Conservation (phyloP, 92 coral and sea anemone species). For the Epizoanthus ramosus region DNA sequence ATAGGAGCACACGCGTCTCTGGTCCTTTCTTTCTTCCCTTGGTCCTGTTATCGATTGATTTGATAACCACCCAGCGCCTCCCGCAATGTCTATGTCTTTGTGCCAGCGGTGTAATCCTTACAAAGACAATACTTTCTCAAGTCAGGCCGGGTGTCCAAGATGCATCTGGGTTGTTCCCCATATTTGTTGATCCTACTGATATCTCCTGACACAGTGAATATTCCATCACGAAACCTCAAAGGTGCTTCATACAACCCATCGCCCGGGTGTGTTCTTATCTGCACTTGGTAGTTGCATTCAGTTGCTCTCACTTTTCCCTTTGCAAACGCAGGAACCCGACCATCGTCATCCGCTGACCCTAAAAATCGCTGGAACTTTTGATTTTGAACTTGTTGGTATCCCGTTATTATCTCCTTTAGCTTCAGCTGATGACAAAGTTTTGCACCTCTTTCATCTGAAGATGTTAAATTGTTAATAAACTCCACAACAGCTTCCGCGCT, state of each 20-base stretch:
- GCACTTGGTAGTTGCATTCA: conserved; percentile 84
- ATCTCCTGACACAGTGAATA: conserved; percentile 65
- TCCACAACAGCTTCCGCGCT: conserved; percentile 72
- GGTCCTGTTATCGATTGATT: not conserved
- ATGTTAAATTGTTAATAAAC: conserved; percentile 69
- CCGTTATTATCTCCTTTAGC: conserved; percentile 62
- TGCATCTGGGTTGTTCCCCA: conserved; percentile 90
- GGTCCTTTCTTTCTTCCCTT: too few relatives aligned
- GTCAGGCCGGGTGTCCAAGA: conserved; percentile 75
- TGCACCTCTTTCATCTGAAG: conserved; percentile 56
- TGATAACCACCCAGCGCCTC: not conserved
- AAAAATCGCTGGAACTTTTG: conserved; percentile 67
- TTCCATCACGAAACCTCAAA: conserved; percentile 55
- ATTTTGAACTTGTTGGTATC: conserved; percentile 81
- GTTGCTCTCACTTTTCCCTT: conserved; percentile 32
- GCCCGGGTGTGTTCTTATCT: conserved; percentile 78
- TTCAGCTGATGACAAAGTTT: conserved; percentile 67
- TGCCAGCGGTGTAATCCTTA: conserved; percentile 39
- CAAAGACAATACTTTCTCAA: conserved; percentile 87
- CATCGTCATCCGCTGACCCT: conserved; percentile 83
- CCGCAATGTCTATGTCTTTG: not conserved
- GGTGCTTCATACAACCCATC: conserved; percentile 84
- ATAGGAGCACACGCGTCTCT: too few relatives aligned
- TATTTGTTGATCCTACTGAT: conserved; percentile 86
- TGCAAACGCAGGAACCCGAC: conserved; percentile 82